Base-by-base conservation (phyloP, 2,113 vertebrate genomes). In the Sceloporus undulatus region DNA sequence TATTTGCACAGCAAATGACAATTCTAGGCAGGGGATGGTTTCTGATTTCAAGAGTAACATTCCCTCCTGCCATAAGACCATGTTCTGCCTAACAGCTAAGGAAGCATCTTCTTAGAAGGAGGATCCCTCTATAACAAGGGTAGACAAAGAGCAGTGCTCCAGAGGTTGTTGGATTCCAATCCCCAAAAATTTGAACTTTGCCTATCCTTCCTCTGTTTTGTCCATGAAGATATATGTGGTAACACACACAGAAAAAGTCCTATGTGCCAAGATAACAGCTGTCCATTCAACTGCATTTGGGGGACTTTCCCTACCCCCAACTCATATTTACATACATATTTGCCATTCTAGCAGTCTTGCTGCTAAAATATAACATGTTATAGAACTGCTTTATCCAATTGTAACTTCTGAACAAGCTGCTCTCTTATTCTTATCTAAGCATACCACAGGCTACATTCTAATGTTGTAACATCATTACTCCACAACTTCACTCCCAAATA, bases 331-430 rank as follows among this genome's bases (percentile, higher is more conserved):
- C 40, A 77, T 70, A 8, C 7, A 18, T 21, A 48, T 29, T 23
- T 29, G 71, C 75, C 8, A 40, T 75, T 54, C 82, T 86, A 73
- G 42, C 74, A 81, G 62, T 62, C 52, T 7, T 1, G 29, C 34
- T 13, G 9, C 40, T 6, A 9, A 48, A 38, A 75, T 38, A 25
- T 16, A 5, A 85, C 65, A 27, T 76, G 13, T 0, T 2, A 21
- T 13, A 54, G 65, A 75, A 79, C 66, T 1, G 0, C 25, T 70
- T 23, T 74, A 59, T 48, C 66, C 0, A 1, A 29, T 0, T 0
- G 0, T 1, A 38, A 93, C 88, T 92, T 95, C 94, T 91, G 82
- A 38, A 10, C 71, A 88, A 89, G 75, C 91, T 91, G 25, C 86
- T 87, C 75, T 21, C 52, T 0, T 48, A 10, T 75, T 80, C 90